Base-by-base conservation (phyloP, 2,797 vertebrate genomes). In the Myotis pilosus region DNA sequence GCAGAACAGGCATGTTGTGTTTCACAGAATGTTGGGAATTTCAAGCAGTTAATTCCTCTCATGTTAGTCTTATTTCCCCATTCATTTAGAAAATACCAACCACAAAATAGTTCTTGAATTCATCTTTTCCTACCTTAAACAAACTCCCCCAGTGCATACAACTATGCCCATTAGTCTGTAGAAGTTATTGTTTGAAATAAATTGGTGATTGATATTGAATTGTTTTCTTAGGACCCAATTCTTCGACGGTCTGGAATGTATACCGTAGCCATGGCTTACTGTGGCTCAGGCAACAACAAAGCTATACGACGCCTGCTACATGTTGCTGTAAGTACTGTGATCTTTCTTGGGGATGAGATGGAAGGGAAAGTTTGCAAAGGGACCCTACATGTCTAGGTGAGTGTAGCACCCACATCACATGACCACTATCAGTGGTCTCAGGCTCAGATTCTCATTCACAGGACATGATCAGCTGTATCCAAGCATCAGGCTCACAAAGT, bases 271-370 rank as follows among this genome's bases (percentile, higher is more conserved):
- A 99, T 99, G 99, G 99, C 99, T 28, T 99, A 99, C 97, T 99
- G 99, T 47, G 99, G 99, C 97, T 99, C 99, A 2, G 99, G 99
- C 95, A 99, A 99, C 98, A 99, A 99, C 98, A 99, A 99, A 98
- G 99, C 99, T 75, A 99, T 99, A 97, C 98, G 99, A 83, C 99
- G 99, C 72, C 98, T 99, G 60, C 98, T 99, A 13, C 99, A 99
- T 55, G 99, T 99, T 80, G 99, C 99, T 97, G 99, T 99, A 97
- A 99, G 99, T 99, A 89, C 49, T 22, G 20, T 36, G 47, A 25
- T 30, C 30, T 96, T 82, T 80, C 51, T 66, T 13, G 12, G 76
- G 28, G 19, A 28, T 78, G 16, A 80, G 11, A 25, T 71, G 6
- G 30, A 66, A 51, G 74, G 78, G 28, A 72, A 84, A 38, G 19